Evolutionary conservation across 2,888 invertebrate genomes (phyloP).

Genomic region (Drosophila anomalipes): DNA sequence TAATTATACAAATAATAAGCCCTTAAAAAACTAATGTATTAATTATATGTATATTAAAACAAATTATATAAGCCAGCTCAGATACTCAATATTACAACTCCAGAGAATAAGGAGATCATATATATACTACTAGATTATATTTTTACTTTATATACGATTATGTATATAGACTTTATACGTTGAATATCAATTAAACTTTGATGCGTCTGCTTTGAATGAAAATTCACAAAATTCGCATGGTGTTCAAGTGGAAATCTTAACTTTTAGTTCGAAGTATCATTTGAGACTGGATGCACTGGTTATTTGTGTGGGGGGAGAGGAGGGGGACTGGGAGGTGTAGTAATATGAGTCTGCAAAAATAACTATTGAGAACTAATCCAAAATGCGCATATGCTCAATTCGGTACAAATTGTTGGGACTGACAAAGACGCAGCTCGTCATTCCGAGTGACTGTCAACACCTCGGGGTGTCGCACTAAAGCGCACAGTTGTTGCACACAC

Average conservation of each 20-base stretch:
- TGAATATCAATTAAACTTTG: not conserved
- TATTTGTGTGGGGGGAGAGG: not conserved
- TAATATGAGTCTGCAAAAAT: conserved; percentile 47
- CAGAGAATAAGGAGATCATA: not conserved
- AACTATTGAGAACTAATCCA: conserved; percentile 52
- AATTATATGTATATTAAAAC: not conserved
- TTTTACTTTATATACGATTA: not conserved
- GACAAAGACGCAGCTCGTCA: conserved; percentile 65
- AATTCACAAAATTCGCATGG: not conserved
- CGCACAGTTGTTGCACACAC: conserved; percentile 63
- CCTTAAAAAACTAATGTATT: not conserved
- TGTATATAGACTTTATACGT: not conserved
- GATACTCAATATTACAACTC: not conserved
- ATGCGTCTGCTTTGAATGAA: not conserved
- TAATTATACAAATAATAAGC: not conserved
- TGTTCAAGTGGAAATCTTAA: not conserved
- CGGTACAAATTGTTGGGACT: conserved; percentile 6
- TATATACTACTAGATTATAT: not conserved
- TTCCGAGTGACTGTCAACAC: conserved; percentile 85
- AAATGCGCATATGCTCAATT: conserved; percentile 69
- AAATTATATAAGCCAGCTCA: not conserved
- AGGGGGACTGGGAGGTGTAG: not conserved
- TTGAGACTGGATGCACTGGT: conserved; percentile 13
- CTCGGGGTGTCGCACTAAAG: conserved; percentile 84
- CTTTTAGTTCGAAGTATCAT: not conserved